Evolutionary conservation across 2,797 vertebrate species (phyloP), one percentile per base, ranked within the genome.

Genomic region (Capromys pilorides): DNA sequence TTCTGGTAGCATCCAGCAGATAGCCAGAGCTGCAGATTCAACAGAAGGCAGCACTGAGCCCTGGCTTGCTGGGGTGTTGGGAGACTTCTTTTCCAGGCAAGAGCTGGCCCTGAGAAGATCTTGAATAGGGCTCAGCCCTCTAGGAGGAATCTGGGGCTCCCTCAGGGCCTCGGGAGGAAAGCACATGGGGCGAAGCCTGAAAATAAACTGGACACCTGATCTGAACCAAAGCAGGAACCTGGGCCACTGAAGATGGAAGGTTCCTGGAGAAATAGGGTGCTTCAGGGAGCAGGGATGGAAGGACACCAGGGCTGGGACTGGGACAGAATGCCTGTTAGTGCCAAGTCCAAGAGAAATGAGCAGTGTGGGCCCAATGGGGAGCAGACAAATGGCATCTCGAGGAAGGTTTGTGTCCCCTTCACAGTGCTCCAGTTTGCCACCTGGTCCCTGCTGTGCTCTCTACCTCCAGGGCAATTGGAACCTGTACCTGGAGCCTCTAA

Each of bases 171-270:
- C 71, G 6, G 33, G n/a, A 83, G 69, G 61, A 83, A 87, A n/a
- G 36, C 41, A 21, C 8, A 7, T 19, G 14, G 4, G 5, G 5
- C 12, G 2, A 88, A 14, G 24, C 41, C 28, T 41, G 49, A 49
- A 11, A 45, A 31, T 36, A 82, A 88, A 81, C 41, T 57, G 31
- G 36, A 59, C 75, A 45, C 49, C 41, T 21, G 88, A 26, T 79
- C 62, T 80, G 64, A 94, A 62, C 57, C 54, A 71, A 94, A 83
- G 33, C 82, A 88, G 90, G 95, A 79, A 31, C 7, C 4, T 49
- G 14, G 54, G 51, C 39, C 49, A 62, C n/a, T 7, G 2, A 51
- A 91, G 67, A 75, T 54, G 19, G 79, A 51, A 2, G 31, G 88
- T 33, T 45, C 19, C 45, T 22, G 28, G 57, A 51, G 31, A 33